These are phyloP conservation scores for Strix aluco DNA, from an alignment of 2,113 vertebrate species.

Conservation along the genomic window DNA sequence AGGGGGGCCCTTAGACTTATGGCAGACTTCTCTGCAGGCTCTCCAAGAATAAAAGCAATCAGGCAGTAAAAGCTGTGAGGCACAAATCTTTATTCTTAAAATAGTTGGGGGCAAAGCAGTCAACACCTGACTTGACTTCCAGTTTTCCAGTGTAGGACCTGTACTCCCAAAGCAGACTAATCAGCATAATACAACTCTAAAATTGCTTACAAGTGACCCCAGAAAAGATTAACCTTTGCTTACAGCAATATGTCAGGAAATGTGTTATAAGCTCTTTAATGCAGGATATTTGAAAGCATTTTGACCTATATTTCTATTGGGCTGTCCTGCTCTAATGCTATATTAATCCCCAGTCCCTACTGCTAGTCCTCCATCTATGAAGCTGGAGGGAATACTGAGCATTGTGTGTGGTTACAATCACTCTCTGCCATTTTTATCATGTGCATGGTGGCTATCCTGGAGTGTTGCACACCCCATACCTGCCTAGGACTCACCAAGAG, in stretches of 20 bases:
- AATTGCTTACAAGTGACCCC: not conserved
- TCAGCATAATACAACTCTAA: not conserved
- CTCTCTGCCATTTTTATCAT: not conserved
- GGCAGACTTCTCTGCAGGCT: not conserved
- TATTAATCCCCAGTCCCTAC: not conserved
- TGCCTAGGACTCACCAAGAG: not conserved
- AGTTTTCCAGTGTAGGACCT: not conserved
- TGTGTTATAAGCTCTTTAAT: not conserved
- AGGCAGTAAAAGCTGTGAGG: not conserved
- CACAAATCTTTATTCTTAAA: not conserved
- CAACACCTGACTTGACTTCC: not conserved
- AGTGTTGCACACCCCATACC: not conserved
- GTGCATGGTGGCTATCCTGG: not conserved
- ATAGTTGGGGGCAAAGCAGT: not conserved
- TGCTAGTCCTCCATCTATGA: not conserved
- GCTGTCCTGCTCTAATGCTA: not conserved
- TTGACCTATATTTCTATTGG: not conserved
- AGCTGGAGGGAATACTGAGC: not conserved
- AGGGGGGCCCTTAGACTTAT: rapidly evolving
- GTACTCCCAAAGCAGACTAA: not conserved
- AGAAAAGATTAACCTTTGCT: conserved; percentile 10
- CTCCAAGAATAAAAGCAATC: not conserved
- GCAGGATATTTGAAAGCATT: not conserved
- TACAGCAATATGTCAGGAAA: not conserved
- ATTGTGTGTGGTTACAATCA: not conserved